Conservation (phyloP, 2,888 invertebrate genomes). For the Drosophila prostipennis region DNA sequence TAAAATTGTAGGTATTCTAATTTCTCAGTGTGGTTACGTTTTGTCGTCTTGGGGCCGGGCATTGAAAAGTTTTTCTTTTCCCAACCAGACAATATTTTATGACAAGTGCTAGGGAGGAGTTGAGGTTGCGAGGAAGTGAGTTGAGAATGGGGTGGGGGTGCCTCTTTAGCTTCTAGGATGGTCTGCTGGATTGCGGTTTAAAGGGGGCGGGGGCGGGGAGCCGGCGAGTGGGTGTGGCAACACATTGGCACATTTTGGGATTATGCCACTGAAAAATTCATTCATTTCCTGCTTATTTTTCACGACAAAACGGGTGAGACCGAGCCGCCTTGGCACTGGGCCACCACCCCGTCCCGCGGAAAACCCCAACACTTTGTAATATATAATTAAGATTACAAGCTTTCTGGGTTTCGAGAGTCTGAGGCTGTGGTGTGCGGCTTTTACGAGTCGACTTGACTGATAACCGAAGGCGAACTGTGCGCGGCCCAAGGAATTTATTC, state of each 20-base stretch:
- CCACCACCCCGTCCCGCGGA: background rate
- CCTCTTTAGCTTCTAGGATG: slow-evolving; percentile 36
- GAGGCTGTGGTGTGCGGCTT: slow-evolving; percentile 48
- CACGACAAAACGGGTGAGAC: slow-evolving; percentile 52
- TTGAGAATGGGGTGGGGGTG: slow-evolving; percentile 1
- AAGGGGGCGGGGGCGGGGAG: slow-evolving; percentile 9
- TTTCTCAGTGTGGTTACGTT: slow-evolving; percentile 13
- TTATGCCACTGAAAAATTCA: slow-evolving; percentile 78
- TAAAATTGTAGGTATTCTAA: background rate
- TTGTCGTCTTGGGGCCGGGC: slow-evolving; percentile 50
- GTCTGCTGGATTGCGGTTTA: slow-evolving; percentile 34
- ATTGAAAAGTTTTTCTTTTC: slow-evolving; percentile 78
- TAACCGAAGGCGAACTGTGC: slow-evolving; percentile 62
- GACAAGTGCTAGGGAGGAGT: slow-evolving; percentile 58
- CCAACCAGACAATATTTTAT: slow-evolving; percentile 79
- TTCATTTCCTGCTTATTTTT: slow-evolving; percentile 74
- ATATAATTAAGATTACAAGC: slow-evolving; percentile 80
- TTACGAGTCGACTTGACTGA: slow-evolving; percentile 69
- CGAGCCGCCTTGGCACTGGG: background rate
- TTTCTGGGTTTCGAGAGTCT: slow-evolving; percentile 59
- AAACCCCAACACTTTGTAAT: slow-evolving; percentile 74
- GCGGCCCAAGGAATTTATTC: slow-evolving; percentile 65
- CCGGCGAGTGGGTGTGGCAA: slow-evolving; percentile 51
- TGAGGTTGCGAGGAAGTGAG: background rate
- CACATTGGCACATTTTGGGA: slow-evolving; percentile 76